Conservation (phyloP, 2,888 invertebrate genomes). For the Esperia sulphurella region DNA sequence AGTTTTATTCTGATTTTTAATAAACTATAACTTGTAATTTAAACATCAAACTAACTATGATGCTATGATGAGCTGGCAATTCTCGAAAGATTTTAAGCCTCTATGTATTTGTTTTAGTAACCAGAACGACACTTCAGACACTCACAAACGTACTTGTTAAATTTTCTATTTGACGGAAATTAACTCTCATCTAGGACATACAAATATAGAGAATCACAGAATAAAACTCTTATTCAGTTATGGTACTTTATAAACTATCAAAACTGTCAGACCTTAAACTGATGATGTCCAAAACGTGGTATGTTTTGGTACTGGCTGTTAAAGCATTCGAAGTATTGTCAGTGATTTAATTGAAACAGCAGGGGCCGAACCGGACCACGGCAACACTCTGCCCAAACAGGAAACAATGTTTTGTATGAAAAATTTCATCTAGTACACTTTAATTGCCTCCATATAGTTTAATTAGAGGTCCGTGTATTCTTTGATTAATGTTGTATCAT, state of each 20-base stretch:
- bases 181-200: too few species aligned
- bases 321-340: conserved; percentile 73
- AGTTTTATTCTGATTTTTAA: too few species aligned
- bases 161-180: too few species aligned
- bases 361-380: conserved; percentile 50
- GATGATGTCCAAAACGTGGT: conserved; percentile 40
- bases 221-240: too few species aligned
- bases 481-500: conserved; percentile 54
- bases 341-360: conserved; percentile 79
- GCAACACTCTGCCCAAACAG: conserved; percentile 40
- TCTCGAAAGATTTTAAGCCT: too few species aligned
- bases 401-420: conserved; percentile 73
- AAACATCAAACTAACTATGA: too few species aligned
- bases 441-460: conserved; percentile 69
- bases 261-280: conserved; percentile 25
- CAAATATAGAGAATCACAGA: too few species aligned
- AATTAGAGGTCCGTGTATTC: conserved; percentile 55
- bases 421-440: conserved; percentile 60
- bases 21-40: too few species aligned
- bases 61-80: too few species aligned
- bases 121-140: conserved; percentile 12
- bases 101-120: too few species aligned
- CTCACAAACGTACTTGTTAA: too few species aligned
- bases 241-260: conserved; percentile 37
- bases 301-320: conserved; percentile 66